Base-by-base conservation (phyloP, 2,888 invertebrate species). In the Aphodius sticticus region DNA sequence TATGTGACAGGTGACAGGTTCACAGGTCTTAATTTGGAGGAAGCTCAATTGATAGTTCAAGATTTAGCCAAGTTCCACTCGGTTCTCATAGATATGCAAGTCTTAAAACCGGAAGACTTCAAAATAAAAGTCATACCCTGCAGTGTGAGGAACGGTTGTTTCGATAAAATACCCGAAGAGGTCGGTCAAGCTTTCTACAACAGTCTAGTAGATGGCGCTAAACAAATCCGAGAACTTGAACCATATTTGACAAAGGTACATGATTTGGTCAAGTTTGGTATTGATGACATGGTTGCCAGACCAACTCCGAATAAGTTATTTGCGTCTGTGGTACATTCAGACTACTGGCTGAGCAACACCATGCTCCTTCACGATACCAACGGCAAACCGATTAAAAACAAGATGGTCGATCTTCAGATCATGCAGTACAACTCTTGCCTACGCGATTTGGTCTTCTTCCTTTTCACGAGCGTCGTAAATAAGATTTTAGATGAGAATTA, bases 331-430 rank as follows among this genome's bases (percentile, higher is more conserved):
- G 88, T 90, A 0, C 93, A 93, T 82, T 88, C 89, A 0, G 93
- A 93, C 85, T 89, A 92, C 77, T 93, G 93, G 93, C 90, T 91
- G 14, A 93, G 92, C 84, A 93, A 93, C 82, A 89, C 93, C 1
- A 90, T 93, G 90, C 87, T 93, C 14, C 87, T 89, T 78, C 88
- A 89, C 78, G 89, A 92, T 86, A 87, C 90, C 84, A 84, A 83
- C 4, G 90, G 90, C 2, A 84, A 86, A n/a, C 89, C 91, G 0
- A 85, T 88, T 0, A 89, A 90, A 80, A 86, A 92, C 3, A 93
- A 92, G 86, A 90, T 93, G 72, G 89, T 93, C 0, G 93, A 93
- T 83, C 91, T 92, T 80, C 93, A 93, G 86, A 89, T 92, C 37
- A 90, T 91, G 70, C 85, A 90, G 14, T 91, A 91, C 79, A 88